These are phyloP conservation scores for Musca domestica DNA, from an alignment of 1,140 invertebrate genomes.

Conservation along the genomic window DNA sequence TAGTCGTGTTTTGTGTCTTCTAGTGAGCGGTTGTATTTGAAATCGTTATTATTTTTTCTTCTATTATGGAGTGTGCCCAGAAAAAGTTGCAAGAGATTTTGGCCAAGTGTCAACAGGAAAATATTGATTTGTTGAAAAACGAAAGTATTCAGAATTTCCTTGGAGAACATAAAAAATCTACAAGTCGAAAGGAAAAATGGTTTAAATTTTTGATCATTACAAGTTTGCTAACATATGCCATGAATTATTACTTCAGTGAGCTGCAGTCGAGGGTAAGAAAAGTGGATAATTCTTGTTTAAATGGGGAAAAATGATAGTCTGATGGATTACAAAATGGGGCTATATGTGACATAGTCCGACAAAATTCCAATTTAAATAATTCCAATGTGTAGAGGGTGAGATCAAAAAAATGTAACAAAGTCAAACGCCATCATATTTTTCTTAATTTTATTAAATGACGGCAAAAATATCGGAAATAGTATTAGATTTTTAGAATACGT, in stretches of 20 bases:
- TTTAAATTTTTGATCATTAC: background rate
- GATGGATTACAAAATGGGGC: too few relatives aligned
- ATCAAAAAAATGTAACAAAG: too few relatives aligned
- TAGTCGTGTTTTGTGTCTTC: background rate
- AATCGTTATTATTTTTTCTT: too few relatives aligned
- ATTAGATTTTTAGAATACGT: too few relatives aligned
- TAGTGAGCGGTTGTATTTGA: slow-evolving; percentile 3
- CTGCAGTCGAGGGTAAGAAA: slow-evolving; percentile 28
- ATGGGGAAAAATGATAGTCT: too few relatives aligned
- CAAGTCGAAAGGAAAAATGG: background rate
- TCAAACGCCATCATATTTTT: too few relatives aligned
- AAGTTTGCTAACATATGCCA: background rate
- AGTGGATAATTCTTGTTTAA: too few relatives aligned
- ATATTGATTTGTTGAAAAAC: slow-evolving; percentile 1
- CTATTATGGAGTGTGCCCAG: slow-evolving; percentile 30
- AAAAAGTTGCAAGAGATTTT: slow-evolving; percentile 32
- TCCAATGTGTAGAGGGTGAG: too few relatives aligned
- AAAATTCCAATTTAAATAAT: too few relatives aligned
- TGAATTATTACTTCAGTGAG: slow-evolving; percentile 34
- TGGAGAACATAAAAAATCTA: background rate
- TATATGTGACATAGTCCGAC: too few relatives aligned
- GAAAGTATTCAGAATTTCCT: slow-evolving; percentile 12
- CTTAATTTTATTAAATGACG: too few relatives aligned
- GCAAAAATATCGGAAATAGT: too few relatives aligned
- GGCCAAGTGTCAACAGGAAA: slow-evolving; percentile 9